phyloP scores from a whole-genome alignment of 2,888 invertebrate genomes.

The Gibbula magus region DNA sequence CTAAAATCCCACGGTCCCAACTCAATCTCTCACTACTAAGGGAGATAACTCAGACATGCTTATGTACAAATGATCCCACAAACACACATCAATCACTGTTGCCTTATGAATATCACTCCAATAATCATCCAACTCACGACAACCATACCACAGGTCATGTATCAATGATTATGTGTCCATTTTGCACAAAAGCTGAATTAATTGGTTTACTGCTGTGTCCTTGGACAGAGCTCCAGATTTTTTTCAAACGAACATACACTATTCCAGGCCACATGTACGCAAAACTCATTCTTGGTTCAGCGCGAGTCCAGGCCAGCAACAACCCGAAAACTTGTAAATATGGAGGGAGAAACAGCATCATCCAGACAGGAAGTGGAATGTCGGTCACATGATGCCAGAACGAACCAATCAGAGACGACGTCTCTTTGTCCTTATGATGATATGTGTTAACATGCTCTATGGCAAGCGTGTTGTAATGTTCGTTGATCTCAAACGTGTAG shows the following conservation, averaged over 20 bases:
- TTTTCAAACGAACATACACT: constrained; percentile 47
- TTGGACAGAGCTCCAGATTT: constrained; percentile 28
- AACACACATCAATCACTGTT: no score
- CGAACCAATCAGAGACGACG: constrained; percentile 34
- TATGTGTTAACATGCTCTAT: constrained; percentile 66
- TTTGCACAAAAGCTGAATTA: constrained; percentile 45
- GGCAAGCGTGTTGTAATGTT: constrained; percentile 66
- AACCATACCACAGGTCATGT: constrained; percentile 45
- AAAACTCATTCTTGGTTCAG: constrained; percentile 64
- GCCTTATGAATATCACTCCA: no score
- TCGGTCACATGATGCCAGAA: constrained; percentile 64
- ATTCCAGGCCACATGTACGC: constrained; percentile 69
- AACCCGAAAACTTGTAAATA: constrained; percentile 68
- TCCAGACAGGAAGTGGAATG: constrained; percentile 64
- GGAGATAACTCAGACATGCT: no score
- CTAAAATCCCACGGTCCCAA: no score
- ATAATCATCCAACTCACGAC: no score
- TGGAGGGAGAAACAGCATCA: constrained; percentile 61
- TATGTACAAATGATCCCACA: no score
- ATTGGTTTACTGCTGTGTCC: constrained; percentile 43
- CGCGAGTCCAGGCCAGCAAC: constrained; percentile 69
- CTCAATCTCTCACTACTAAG: no score
- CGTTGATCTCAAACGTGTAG: constrained; percentile 71
- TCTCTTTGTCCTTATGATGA: constrained; percentile 41
- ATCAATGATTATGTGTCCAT: constrained; percentile 60